Evolutionary conservation across 2,888 invertebrate species (phyloP).

Genomic region (Kryphioiulus occultus): DNA sequence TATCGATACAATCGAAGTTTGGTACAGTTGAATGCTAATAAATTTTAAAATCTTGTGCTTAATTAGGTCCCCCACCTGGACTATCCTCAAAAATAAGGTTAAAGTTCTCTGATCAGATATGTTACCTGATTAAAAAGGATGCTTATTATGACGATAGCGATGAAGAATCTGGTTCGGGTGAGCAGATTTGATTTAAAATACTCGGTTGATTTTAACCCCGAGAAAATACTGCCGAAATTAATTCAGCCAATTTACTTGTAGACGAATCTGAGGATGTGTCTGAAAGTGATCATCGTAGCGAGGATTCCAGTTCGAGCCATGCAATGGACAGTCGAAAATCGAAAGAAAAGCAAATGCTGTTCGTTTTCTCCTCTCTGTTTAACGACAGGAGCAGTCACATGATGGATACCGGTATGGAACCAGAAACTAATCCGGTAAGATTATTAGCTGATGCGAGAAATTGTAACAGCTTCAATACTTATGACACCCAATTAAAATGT

Average conservation of each 20-base stretch:
- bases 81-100: slow-evolving; percentile 53
- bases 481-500: too few relatives aligned
- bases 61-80: slow-evolving; percentile 51
- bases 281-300: neutral
- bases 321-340: neutral
- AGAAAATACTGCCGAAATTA: too few relatives aligned
- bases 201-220: too few relatives aligned
- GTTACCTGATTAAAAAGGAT: slow-evolving; percentile 52
- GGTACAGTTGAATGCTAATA: too few relatives aligned
- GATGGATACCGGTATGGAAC: slow-evolving; percentile 50
- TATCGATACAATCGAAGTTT: too few relatives aligned
- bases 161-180: slow-evolving; percentile 48
- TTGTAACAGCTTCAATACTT: too few relatives aligned
- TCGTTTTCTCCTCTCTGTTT: slow-evolving; percentile 52
- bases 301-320: neutral
- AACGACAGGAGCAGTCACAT: slow-evolving; percentile 53
- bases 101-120: slow-evolving; percentile 53
- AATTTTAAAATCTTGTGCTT: too few relatives aligned
- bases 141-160: slow-evolving; percentile 27
- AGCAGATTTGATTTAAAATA: neutral
- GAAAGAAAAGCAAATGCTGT: slow-evolving; percentile 51
- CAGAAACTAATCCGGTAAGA: slow-evolving; percentile 26
- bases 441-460: too few relatives aligned
- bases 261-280: neutral
- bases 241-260: neutral